These are phyloP conservation scores for Arctopsyche grandis DNA, from an alignment of 1,140 invertebrate species.

Conservation along the genomic window DNA sequence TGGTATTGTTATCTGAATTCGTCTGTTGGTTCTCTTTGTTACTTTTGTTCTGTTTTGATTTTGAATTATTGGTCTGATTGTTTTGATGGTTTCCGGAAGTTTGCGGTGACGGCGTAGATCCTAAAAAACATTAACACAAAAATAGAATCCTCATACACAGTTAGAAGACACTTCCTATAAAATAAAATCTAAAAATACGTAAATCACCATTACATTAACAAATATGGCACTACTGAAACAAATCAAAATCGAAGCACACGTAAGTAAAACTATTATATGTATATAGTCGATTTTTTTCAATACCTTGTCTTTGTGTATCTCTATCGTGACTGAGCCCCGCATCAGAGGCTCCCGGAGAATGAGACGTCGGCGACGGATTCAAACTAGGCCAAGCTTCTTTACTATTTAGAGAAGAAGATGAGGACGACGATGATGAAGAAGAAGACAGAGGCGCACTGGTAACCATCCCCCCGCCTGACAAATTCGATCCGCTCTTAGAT, in stretches of 20 bases:
- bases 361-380: conserved; percentile 60
- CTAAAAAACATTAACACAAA: conserved; percentile 31
- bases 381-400: conserved; percentile 80
- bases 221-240: too few species aligned
- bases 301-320: conserved; percentile 41
- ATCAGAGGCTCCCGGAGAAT: conserved; percentile 33
- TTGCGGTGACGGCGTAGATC: conserved; percentile 46
- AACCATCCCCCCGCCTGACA: conserved; percentile 16
- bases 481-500: conserved; percentile 37
- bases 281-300: not conserved
- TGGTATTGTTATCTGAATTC: conserved; percentile 62
- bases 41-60: conserved; percentile 45
- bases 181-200: too few species aligned
- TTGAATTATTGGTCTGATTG: conserved; percentile 41
- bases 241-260: not conserved
- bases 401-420: conserved; percentile 54
- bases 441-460: conserved; percentile 45
- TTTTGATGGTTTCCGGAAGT: conserved; percentile 38
- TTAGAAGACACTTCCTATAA: too few species aligned
- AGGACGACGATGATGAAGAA: conserved; percentile 55
- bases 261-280: not conserved
- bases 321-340: not conserved
- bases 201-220: too few species aligned
- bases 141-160: too few species aligned
- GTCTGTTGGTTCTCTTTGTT: conserved; percentile 58